These are phyloP conservation scores for Meliscaeva auricollis DNA, from an alignment of 2,888 invertebrate genomes.

Conservation along the genomic window DNA sequence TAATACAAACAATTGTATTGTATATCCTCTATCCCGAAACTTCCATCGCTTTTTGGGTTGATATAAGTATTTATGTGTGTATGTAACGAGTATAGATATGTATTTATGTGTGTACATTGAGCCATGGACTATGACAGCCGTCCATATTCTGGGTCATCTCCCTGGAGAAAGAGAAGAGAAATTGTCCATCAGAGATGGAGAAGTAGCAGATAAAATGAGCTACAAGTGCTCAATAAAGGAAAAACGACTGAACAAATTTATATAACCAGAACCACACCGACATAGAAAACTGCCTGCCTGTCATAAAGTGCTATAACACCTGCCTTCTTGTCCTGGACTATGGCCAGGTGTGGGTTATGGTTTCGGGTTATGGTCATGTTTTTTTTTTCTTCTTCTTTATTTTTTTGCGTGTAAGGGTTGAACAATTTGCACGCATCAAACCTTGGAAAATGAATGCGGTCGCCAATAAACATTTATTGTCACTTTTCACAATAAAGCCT, in stretches of 20 bases:
- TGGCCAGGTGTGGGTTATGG: constrained; percentile 66
- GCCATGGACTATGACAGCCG: constrained; percentile 70
- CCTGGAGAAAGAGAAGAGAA: constrained; percentile 72
- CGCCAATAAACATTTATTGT: constrained; percentile 70
- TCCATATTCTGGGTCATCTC: constrained; percentile 76
- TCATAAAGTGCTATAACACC: constrained; percentile 13
- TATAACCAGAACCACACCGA: constrained; percentile 29
- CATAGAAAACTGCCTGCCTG: not conserved
- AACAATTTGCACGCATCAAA: constrained; percentile 46
- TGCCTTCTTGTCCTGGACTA: constrained; percentile 28
- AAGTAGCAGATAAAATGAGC: constrained; percentile 72
- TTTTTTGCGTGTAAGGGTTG: constrained; percentile 59
- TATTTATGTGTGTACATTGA: constrained; percentile 23
- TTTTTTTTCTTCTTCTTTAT: constrained; percentile 36
- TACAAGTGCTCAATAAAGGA: constrained; percentile 75
- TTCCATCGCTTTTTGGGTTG: constrained; percentile 45
- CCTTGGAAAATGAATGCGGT: constrained; percentile 36
- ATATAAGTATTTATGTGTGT: constrained; percentile 16
- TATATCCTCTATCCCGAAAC: constrained; percentile 54
- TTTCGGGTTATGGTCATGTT: constrained; percentile 66
- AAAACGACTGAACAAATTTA: constrained; percentile 58
- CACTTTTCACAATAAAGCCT: constrained; percentile 62
- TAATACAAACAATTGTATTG: constrained; percentile 69
- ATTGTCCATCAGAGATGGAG: constrained; percentile 69
- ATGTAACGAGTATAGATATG: not conserved